phyloP scores from a whole-genome alignment of 2,797 vertebrate species.

The Ceryle rudis region DNA sequence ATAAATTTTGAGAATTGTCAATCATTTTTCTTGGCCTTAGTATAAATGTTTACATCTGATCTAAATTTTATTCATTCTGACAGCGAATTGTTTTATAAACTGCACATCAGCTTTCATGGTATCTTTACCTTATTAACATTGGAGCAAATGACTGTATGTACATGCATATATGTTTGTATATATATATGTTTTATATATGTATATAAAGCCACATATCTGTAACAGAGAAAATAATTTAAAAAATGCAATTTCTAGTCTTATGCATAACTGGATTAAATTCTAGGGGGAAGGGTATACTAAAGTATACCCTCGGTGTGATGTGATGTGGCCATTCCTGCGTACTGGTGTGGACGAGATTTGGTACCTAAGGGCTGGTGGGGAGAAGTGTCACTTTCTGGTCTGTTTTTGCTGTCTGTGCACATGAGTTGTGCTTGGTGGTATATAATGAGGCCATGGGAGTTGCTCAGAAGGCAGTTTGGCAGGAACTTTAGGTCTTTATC shows the following conservation, averaged over 20 bases:
- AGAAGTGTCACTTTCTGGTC: not conserved
- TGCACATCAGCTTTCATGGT: not conserved
- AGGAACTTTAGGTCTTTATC: not conserved
- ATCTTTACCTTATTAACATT: not conserved
- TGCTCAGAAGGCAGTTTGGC: not conserved
- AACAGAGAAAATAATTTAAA: not conserved
- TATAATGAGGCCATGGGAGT: not conserved
- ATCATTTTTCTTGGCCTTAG: not conserved
- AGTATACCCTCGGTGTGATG: not conserved
- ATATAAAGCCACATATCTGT: not conserved
- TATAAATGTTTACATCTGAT: not conserved
- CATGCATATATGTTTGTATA: not conserved
- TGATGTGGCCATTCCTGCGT: not conserved
- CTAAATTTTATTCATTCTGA: not conserved
- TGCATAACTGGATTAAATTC: not conserved
- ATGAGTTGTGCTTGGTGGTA: not conserved
- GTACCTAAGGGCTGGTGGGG: not conserved
- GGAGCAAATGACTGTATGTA: not conserved
- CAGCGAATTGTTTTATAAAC: not conserved
- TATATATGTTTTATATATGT: not conserved
- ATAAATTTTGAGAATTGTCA: not conserved
- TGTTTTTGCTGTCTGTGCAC: not conserved
- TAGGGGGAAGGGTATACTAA: fast-evolving
- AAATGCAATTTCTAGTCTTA: not conserved
- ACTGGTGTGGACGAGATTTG: not conserved